phyloP scores from a whole-genome alignment of 2,888 invertebrate species.

The Acanthococcus lagerstroemiae region DNA sequence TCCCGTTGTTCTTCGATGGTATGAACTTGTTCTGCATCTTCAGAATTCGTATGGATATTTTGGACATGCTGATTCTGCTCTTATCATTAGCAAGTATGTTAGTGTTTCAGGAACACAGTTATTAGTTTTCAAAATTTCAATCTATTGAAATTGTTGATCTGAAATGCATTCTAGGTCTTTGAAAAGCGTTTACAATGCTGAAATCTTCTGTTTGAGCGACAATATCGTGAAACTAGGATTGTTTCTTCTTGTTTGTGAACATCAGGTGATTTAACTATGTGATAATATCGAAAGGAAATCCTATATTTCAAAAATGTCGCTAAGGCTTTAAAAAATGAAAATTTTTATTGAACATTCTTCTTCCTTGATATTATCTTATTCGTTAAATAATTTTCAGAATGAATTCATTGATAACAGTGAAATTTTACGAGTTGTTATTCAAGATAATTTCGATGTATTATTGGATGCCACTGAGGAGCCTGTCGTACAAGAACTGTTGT shows the following conservation, averaged over 20 bases:
- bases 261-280: background rate
- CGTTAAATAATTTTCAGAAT: conserved; percentile 1
- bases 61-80: background rate
- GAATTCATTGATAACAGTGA: conserved; percentile 6
- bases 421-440: background rate
- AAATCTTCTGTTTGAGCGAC: background rate
- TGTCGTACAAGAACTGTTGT: conserved; percentile 1
- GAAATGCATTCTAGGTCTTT: background rate
- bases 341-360: too few species aligned
- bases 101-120: too few species aligned
- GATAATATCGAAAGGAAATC: too few species aligned
- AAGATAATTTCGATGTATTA: conserved; percentile 5
- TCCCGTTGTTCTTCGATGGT: conserved; percentile 1
- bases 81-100: too few species aligned
- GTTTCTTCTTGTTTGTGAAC: background rate
- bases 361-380: background rate
- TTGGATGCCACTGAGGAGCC: background rate
- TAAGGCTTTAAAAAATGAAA: too few species aligned
- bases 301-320: too few species aligned
- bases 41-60: background rate
- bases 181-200: background rate
- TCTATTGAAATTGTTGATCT: too few species aligned
- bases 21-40: conserved; percentile 1
- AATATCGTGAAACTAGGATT: background rate
- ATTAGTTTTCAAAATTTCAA: too few species aligned